A percentile compares a stretch with the other conserved stretches of the same genome.
These are phyloP conservation scores for Cassiopea xamachana DNA, from an alignment of 30 jellyfish, hydroid and myxozoan genomes.

Conservation along the genomic window DNA sequence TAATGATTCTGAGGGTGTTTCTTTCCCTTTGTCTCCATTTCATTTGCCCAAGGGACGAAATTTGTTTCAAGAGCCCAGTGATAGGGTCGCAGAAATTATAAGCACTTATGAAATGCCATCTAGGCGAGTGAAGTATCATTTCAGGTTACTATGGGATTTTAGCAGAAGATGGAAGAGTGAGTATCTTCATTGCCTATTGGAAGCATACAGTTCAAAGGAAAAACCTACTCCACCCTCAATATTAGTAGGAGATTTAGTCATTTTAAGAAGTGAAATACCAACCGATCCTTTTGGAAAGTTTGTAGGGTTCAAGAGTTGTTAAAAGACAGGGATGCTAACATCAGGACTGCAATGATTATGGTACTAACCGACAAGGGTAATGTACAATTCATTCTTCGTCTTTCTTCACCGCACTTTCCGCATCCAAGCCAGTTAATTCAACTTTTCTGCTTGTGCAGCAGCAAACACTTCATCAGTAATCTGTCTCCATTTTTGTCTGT, in stretches of 20 bases:
- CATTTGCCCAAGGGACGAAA: background rate
- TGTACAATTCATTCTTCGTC: background rate
- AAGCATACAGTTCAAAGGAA: background rate
- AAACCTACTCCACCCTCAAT: background rate
- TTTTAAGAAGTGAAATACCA: background rate
- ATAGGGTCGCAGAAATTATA: conserved; percentile 3
- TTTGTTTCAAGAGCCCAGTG: conserved; percentile 8
- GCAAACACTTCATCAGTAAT: too few species aligned
- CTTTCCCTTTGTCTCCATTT: conserved; percentile 13
- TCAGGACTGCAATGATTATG: conserved; percentile 17
- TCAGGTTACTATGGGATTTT: conserved; percentile 4
- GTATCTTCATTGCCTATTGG: background rate
- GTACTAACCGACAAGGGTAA: conserved; percentile 17
- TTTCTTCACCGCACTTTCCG: too few species aligned
- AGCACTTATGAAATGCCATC: conserved; percentile 17
- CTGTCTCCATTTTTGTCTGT: too few species aligned
- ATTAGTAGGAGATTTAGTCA: background rate
- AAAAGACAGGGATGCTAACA: conserved; percentile 36
- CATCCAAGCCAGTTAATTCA: too few species aligned
- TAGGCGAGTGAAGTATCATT: conserved; percentile 6
- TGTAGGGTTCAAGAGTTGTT: conserved; percentile 28
- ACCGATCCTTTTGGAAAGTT: conserved; percentile 23
- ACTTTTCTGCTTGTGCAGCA: too few species aligned
- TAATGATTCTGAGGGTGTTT: conserved; percentile 18
- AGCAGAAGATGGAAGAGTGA: conserved; percentile 20